These are phyloP conservation scores for Festucalex cinctus DNA, from an alignment of 2,113 vertebrate genomes.

Conservation along the genomic window DNA sequence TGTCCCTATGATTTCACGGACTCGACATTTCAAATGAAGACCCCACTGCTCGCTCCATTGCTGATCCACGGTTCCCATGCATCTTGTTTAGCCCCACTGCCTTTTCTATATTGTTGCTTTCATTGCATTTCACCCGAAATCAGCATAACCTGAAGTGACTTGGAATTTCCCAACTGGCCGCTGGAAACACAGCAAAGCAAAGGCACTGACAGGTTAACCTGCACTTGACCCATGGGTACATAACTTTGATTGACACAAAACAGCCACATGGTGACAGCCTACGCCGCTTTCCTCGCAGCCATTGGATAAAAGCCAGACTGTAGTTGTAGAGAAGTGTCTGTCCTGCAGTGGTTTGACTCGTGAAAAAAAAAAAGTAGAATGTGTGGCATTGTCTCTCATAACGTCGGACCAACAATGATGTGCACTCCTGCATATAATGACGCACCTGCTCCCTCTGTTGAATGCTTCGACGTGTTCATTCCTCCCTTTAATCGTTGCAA, in stretches of 20 bases:
- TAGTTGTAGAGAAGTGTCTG: not conserved
- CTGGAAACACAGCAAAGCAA: conserved; percentile 1
- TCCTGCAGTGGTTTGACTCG: not conserved
- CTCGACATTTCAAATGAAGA: not conserved
- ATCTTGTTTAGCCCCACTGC: not conserved
- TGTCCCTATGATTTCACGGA: too few relatives aligned
- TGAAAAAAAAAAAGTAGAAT: not conserved
- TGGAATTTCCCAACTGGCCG: conserved; percentile 8
- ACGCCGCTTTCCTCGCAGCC: not conserved
- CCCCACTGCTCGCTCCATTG: not conserved
- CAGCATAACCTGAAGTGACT: conserved; percentile 9
- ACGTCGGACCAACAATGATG: not conserved
- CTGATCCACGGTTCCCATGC: not conserved
- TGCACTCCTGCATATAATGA: conserved; percentile 4
- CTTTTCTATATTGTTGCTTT: not conserved
- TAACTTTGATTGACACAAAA: conserved; percentile 6
- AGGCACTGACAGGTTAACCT: conserved; percentile 12
- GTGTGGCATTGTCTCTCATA: not conserved
- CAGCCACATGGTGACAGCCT: conserved; percentile 7
- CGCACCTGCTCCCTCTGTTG: not conserved
- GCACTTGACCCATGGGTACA: conserved; percentile 2
- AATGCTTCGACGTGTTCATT: not conserved
- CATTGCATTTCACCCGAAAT: conserved; percentile 1
- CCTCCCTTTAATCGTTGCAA: not conserved
- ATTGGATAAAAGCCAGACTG: conserved; percentile 2